Conservation (phyloP, 2,797 vertebrate genomes). For the Mormyrus proboscirostris region DNA sequence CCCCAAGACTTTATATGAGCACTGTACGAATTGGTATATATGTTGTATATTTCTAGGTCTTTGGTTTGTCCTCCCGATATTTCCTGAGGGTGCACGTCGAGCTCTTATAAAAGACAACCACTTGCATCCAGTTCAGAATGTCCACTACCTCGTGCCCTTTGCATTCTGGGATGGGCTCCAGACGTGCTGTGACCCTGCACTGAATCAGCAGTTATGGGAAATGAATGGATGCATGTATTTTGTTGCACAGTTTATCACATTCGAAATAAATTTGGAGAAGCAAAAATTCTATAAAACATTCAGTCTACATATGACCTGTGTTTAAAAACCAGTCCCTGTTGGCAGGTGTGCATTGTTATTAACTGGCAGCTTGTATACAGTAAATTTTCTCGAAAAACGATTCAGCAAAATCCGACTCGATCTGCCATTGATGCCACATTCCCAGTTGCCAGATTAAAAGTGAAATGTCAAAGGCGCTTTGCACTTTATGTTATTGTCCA, state of each 20-base stretch:
- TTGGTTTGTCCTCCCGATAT: background rate
- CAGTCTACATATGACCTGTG: background rate
- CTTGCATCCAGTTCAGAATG: background rate
- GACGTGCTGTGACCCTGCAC: background rate
- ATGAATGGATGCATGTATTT: background rate
- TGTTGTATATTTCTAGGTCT: background rate
- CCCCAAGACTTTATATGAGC: background rate
- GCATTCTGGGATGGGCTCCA: background rate
- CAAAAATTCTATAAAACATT: background rate
- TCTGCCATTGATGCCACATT: background rate
- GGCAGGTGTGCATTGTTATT: background rate
- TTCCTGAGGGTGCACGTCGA: background rate
- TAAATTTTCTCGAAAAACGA: background rate
- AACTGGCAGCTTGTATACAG: background rate
- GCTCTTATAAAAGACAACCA: background rate
- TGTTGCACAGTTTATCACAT: background rate
- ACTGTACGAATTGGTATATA: background rate
- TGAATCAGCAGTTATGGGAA: background rate
- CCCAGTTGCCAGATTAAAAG: background rate
- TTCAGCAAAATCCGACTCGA: background rate
- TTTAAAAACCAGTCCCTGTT: background rate
- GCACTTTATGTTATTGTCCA: background rate
- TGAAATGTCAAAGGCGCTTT: background rate
- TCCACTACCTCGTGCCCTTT: background rate
- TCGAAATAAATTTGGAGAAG: background rate